phyloP scores from a whole-genome alignment of 2,888 invertebrate species.

The Rhopalosiphum nymphaeae region DNA sequence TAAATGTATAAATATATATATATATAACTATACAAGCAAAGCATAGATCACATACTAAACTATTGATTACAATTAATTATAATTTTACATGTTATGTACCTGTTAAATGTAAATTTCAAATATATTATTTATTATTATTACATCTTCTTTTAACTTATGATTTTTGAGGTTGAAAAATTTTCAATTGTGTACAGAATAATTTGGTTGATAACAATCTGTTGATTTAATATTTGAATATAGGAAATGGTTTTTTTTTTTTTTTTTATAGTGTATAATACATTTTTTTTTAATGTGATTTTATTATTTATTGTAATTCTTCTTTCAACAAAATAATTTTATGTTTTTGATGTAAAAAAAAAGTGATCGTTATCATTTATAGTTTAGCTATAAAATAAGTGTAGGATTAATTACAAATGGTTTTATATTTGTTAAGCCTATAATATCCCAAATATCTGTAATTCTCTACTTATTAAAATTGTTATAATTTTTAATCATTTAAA shows the following conservation, averaged over 20 bases:
- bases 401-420: background rate
- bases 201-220: background rate
- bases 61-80: slow-evolving; percentile 34
- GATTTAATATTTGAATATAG: background rate
- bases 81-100: slow-evolving; percentile 49
- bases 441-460: background rate
- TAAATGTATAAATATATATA: slow-evolving; percentile 23
- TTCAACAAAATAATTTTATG: background rate
- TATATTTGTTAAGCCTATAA: background rate
- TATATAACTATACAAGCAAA: slow-evolving; percentile 3
- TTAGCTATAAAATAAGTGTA: slow-evolving; percentile 11
- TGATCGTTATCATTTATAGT: background rate
- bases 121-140: slow-evolving; percentile 47
- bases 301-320: slow-evolving; percentile 8
- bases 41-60: slow-evolving; percentile 27
- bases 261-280: background rate
- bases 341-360: slow-evolving; percentile 18
- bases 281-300: background rate
- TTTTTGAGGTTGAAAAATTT: slow-evolving; percentile 21
- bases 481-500: background rate
- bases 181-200: slow-evolving; percentile 34
- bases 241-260: background rate
- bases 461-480: background rate
- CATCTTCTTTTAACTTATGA: background rate
- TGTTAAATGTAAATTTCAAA: slow-evolving; percentile 35